Evolutionary conservation across 2,888 invertebrate species (phyloP), one percentile per base, ranked within the genome.

Genomic region (Luperina nickerlii): DNA sequence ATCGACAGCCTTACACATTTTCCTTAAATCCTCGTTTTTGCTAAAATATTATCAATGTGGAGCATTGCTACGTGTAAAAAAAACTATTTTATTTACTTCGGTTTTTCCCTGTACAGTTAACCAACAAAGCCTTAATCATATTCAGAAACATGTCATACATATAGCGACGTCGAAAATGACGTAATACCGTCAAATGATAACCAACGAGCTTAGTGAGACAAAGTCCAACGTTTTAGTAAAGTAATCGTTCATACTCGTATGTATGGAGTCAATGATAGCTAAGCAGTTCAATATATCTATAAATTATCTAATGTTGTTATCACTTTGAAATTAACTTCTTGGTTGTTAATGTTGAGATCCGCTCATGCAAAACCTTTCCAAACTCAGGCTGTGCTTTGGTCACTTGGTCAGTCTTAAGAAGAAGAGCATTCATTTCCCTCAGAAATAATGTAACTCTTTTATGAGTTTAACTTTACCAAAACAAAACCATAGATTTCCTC

Each of bases 1-100:
- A 88, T 88, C 88, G 76, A n/a, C 27, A 38, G 68, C 66, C 78
- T 66, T 66, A 86, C 86, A 88, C 86, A 74, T 88, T 89, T 82
- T 72, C 77, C 60, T 67, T 45, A 79, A 83, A 78, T 71, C 76
- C 75, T 68, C 71, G 42, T 76, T 85, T 83, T 82, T 75, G 70
- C 63, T 18, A 38, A 18, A 74, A 63, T 82, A 73, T 81, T 87
- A 79, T 79, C 77, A 73, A 80, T 51, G 63, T 11, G 42, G 9
- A 62, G 48, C 65, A 74, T 27, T 74, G 38, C 2, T n/a, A 20
- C 32, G 63, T 51, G 60, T 38, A n/a, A 66, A 69, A 69, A 54
- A 57, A n/a, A 18, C 65, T 20, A 32, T 66, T 2, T 13, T 84
- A 67, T 73, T 76, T 74, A 48, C 48, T 63, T 0, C 20, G n/a